Percentiles rank a stretch among this genome's conserved stretches.
Evolutionary conservation across 2,113 vertebrate species (phyloP).

Genomic region (Malurus cyaneus): DNA sequence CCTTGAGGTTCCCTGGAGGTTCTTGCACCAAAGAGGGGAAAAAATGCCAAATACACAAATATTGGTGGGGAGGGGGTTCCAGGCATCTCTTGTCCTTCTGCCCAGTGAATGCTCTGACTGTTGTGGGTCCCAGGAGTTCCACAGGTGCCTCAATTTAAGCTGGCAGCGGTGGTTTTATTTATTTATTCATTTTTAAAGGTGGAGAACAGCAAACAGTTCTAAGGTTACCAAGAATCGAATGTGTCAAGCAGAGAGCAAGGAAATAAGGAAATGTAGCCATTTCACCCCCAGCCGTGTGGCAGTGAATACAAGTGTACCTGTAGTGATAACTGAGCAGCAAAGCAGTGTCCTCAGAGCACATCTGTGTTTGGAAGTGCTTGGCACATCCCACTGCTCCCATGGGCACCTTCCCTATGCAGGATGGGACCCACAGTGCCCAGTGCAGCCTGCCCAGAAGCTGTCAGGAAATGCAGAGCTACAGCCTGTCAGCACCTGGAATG

Average conservation of each 20-base stretch:
- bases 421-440: not conserved
- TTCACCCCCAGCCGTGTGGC: not conserved
- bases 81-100: not conserved
- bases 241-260: not conserved
- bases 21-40: not conserved
- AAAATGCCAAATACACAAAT: not conserved
- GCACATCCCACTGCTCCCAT: not conserved
- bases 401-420: not conserved
- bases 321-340: not conserved
- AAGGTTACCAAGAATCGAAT: not conserved
- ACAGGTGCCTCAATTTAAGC: not conserved
- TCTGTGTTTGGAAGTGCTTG: accelerated
- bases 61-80: not conserved
- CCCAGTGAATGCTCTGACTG: not conserved
- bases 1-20: not conserved
- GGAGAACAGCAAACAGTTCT: not conserved
- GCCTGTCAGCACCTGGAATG: not conserved
- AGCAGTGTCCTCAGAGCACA: not conserved
- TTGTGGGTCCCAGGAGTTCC: not conserved
- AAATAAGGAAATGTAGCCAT: not conserved
- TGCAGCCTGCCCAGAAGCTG: not conserved
- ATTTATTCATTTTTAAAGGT: not conserved
- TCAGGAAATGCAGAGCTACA: not conserved
- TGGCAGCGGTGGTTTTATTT: not conserved
- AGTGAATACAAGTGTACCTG: not conserved